Conservation (phyloP, 2,113 vertebrate species). For the Pholis gunnellus region DNA sequence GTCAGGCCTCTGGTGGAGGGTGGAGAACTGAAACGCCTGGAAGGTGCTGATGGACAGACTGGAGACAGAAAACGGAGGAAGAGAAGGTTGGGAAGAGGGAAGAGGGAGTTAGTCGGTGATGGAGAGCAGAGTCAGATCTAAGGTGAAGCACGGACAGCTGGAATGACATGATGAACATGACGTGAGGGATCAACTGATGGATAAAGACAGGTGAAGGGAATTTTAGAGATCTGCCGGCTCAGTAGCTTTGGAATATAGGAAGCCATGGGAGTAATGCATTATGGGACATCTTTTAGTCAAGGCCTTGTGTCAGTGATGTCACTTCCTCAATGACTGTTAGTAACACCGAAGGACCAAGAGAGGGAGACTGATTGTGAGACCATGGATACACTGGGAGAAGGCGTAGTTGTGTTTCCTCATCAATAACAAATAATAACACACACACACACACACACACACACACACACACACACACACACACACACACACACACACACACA, state of each 20-base stretch:
- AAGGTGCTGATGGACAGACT: conserved; percentile 86
- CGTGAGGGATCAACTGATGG: conserved; percentile 32
- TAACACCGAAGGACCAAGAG: conserved; percentile 38
- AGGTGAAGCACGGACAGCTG: conserved; percentile 14
- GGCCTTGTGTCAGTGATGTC: conserved; percentile 46
- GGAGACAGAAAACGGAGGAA: conserved; percentile 15
- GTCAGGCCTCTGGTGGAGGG: conserved; percentile 86
- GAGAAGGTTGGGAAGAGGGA: neutral
- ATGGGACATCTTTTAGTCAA: conserved; percentile 51
- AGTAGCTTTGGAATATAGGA: conserved; percentile 27
- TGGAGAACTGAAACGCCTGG: conserved; percentile 84
- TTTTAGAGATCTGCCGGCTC: conserved; percentile 49
- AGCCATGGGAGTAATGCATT: conserved; percentile 31
- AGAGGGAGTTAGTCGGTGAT: conserved; percentile 28
- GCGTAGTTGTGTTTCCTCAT: no score
- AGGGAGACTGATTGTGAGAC: conserved; percentile 14
- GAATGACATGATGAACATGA: conserved; percentile 25
- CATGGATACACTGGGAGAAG: neutral
- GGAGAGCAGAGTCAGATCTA: conserved; percentile 18
- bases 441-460: neutral
- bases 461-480: conserved; percentile 2
- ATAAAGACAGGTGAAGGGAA: conserved; percentile 40
- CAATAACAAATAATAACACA: neutral
- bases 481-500: conserved; percentile 2
- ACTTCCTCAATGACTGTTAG: conserved; percentile 47